A percentile compares a stretch with the other conserved stretches of the same genome.
Conservation (phyloP, 2,113 vertebrate genomes). For the Burhinus oedicnemus region DNA sequence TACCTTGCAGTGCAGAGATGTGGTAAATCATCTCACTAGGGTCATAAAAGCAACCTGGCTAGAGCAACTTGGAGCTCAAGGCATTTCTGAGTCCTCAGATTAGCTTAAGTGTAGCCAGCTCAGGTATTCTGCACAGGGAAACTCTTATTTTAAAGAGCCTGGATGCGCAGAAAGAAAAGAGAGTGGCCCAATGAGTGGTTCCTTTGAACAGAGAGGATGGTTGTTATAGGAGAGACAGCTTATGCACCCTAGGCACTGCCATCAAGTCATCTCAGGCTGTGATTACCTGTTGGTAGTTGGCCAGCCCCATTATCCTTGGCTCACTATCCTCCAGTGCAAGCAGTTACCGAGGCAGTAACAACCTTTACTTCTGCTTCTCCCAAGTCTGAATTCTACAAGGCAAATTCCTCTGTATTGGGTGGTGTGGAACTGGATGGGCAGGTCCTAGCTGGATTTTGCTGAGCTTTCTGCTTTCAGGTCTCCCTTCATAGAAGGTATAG, state of each 20-base stretch:
- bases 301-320: not conserved
- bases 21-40: not conserved
- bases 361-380: not conserved
- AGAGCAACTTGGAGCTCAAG: not conserved
- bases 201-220: not conserved
- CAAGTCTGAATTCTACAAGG: not conserved
- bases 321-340: not conserved
- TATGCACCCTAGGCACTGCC: not conserved
- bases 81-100: not conserved
- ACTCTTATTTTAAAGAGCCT: not conserved
- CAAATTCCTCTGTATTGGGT: not conserved
- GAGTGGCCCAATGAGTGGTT: not conserved
- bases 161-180: not conserved
- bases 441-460: slow-evolving; percentile 9
- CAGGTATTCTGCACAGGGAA: not conserved
- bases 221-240: not conserved
- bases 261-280: not conserved
- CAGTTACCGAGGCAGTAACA: not conserved
- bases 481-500: slow-evolving; percentile 11
- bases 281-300: not conserved
- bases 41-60: not conserved
- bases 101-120: not conserved
- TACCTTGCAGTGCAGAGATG: not conserved
- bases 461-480: slow-evolving; percentile 17
- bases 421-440: not conserved